A percentile compares a stretch with the other conserved stretches of the same genome.
These are phyloP conservation scores for Pollicipes pollicipes DNA, from an alignment of 1,140 invertebrate genomes.

Conservation along the genomic window DNA sequence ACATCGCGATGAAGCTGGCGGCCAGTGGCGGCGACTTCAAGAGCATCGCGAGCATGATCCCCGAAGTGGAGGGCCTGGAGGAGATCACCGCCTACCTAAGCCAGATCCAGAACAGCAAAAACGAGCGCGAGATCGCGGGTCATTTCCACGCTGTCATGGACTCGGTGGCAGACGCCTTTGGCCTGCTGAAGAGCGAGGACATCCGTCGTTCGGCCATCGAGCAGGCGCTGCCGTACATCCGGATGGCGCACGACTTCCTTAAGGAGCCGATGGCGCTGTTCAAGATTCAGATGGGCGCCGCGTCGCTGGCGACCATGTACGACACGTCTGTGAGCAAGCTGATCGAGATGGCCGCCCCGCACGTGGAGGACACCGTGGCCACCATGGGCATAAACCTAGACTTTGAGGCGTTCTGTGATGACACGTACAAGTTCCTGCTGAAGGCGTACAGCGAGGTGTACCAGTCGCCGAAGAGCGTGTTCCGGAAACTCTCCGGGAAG, in stretches of 20 bases:
- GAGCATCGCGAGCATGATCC: neutral
- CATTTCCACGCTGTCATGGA: constrained; percentile 3
- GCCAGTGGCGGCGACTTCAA: neutral
- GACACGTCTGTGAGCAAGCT: neutral
- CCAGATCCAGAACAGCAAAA: neutral
- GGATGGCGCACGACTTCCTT: neutral
- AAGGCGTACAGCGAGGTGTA: neutral
- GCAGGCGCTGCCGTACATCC: neutral
- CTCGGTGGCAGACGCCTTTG: neutral
- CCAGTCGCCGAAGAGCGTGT: neutral
- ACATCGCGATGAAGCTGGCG: neutral
- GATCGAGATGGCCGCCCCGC: neutral
- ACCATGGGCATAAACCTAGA: neutral
- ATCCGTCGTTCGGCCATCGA: neutral
- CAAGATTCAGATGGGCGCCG: constrained; percentile 4
- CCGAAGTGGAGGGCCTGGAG: neutral
- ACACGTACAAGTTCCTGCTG: neutral
- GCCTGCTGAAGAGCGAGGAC: neutral
- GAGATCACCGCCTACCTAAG: neutral
- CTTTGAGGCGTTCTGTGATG: neutral
- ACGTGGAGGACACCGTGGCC: neutral
- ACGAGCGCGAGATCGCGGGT: neutral
- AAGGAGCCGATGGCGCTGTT: neutral
- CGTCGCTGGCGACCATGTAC: neutral
- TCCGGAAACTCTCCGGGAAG: neutral